Evolutionary conservation across 2,888 invertebrate species (phyloP).

Genomic region (Synanthedon vespiformis): DNA sequence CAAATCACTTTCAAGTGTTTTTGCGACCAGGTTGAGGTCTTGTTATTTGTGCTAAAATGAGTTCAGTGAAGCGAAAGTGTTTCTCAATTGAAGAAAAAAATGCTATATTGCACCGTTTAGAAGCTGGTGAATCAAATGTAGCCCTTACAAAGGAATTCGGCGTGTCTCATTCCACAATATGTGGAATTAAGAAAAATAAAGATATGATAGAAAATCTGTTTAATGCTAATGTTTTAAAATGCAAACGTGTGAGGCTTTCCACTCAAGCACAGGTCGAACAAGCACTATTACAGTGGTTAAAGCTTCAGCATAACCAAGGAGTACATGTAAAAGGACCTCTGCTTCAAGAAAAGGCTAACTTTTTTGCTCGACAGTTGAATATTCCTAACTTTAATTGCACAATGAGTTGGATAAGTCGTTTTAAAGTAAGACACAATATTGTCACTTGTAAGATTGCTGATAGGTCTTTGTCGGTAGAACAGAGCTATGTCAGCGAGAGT

Average conservation of each 20-base stretch:
- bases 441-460: constrained; percentile 13
- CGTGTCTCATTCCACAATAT: constrained; percentile 18
- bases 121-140: constrained; percentile 15
- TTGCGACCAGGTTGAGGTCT: neutral
- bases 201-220: constrained; percentile 13
- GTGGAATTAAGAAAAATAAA: constrained; percentile 17
- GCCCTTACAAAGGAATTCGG: constrained; percentile 17
- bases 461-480: constrained; percentile 10
- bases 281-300: constrained; percentile 9
- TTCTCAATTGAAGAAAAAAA: constrained; percentile 13
- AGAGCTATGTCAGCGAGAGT: constrained; percentile 9
- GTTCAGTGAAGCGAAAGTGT: constrained; percentile 11
- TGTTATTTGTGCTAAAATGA: constrained; percentile 6
- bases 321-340: constrained; percentile 12
- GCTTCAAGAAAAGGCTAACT: constrained; percentile 14
- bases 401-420: constrained; percentile 13
- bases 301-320: constrained; percentile 9
- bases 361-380: constrained; percentile 10
- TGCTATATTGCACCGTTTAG: constrained; percentile 13
- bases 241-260: constrained; percentile 10
- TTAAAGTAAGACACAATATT: constrained; percentile 13
- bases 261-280: constrained; percentile 12
- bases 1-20: neutral
- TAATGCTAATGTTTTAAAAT: constrained; percentile 17
- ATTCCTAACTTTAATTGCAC: constrained; percentile 12